Base-by-base conservation (phyloP, 1,140 invertebrate species). In the Platyscapa corneri region DNA sequence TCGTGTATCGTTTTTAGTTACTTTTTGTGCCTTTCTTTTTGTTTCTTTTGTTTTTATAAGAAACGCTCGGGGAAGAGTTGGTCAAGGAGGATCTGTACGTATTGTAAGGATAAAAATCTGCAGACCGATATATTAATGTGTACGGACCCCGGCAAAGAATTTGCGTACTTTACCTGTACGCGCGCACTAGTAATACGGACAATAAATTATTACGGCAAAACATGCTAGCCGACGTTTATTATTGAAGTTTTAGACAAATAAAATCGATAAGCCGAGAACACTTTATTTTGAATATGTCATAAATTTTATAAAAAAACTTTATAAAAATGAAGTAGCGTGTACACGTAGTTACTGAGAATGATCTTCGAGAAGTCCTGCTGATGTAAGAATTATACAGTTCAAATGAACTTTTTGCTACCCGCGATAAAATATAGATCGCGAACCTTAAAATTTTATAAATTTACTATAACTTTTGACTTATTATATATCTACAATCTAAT, bases 31-130 rank as follows among this genome's bases (percentile, higher is more conserved):
- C 53, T 37, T n/a, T n/a, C 74, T 20, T 70, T 49, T 79, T 0
- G 0, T 6, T 74, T 67, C 30, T 32, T 83, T 74, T 87, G 18
- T 77, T 86, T 85, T 42, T 87, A n/a, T 80, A 27, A 77, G 14
- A 56, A 56, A 56, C 32, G 60, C 32, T 34, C 6, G 60, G 23
- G 34, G 3, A 42, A 16, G 37, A 65, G 49, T 8, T 34, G 46
- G 20, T 8, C n/a, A 56, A 53, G 14, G 34, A 30, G n/a, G 30
- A 56, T 75, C 18, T 39, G 14, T 39, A 39, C 18, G 23, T 74
- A 74, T 74, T 42, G 23, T n/a, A n/a, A 12, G 70, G 70, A 74
- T 74, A 74, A 74, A 74, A 74, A 74, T 74, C 70, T 74, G 42
- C 37, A 12, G 39, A 16, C 23, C 23, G 6, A 42, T 74, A 37